These are phyloP conservation scores for Aethina tumida DNA, from an alignment of 1,140 invertebrate species.

Conservation along the genomic window DNA sequence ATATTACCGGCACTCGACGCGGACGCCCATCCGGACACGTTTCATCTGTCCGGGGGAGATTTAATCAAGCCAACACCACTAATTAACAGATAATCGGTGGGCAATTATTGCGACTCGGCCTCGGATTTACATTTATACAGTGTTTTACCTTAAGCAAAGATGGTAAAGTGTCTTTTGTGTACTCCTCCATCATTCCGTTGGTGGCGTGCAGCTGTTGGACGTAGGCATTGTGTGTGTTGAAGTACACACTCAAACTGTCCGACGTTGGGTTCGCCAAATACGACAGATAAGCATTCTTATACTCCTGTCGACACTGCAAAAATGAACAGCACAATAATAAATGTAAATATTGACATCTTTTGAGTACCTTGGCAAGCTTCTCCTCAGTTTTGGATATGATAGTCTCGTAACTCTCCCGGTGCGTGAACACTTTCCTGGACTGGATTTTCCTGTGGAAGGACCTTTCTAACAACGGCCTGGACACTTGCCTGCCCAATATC, in stretches of 20 bases:
- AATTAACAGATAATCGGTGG: too few relatives aligned
- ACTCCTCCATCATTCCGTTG: constrained; percentile 74
- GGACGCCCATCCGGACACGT: too few relatives aligned
- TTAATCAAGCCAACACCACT: too few relatives aligned
- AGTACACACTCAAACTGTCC: constrained; percentile 64
- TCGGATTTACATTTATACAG: too few relatives aligned
- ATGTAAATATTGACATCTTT: background rate
- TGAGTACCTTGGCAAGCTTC: constrained; percentile 67
- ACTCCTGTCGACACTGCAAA: constrained; percentile 70
- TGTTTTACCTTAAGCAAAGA: constrained; percentile 68
- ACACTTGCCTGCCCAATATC: constrained; percentile 73
- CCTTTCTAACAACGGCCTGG: constrained; percentile 76
- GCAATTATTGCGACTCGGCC: too few relatives aligned
- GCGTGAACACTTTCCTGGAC: constrained; percentile 82
- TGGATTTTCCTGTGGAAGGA: constrained; percentile 90
- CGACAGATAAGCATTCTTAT: constrained; percentile 70
- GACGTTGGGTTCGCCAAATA: constrained; percentile 57
- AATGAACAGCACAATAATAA: constrained; percentile 7
- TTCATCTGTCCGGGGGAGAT: too few relatives aligned
- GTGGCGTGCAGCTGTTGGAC: constrained; percentile 85
- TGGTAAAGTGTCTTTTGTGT: constrained; percentile 63
- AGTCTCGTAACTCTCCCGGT: constrained; percentile 84
- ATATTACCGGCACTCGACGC: too few relatives aligned
- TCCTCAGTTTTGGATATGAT: constrained; percentile 84
- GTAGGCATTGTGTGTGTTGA: constrained; percentile 89